Base-by-base conservation (phyloP, 2,888 invertebrate genomes). In the Zootermopsis nevadensis region DNA sequence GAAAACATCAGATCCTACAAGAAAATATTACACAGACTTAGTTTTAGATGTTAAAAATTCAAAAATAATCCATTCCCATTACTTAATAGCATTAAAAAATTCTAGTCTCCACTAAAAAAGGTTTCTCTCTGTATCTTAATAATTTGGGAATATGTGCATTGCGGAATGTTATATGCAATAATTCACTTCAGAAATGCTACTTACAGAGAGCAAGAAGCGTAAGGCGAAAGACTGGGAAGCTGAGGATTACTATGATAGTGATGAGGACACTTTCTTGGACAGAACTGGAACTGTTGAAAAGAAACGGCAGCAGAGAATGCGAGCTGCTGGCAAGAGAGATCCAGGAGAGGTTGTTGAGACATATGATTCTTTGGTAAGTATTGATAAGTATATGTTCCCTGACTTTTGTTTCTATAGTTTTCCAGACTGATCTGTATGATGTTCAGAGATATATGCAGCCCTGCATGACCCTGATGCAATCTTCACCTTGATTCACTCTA, bases 211-310 rank as follows among this genome's bases (percentile, higher is more conserved):
- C 0, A 93, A 94, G n/a, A 95, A 96, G 83, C 92, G 95, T 0
- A 97, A 96, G 88, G 90, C 92, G 19, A 94, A 94, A 86, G 94
- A 95, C 86, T 95, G 96, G 93, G 93, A 94, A 87, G 96, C 96
- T 4, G 96, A 98, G 87, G 99, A 98, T 89, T 98, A 92, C 88
- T 98, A 97, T 89, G 96, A 97, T 86, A 97, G 97, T 1, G 98
- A 99, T 87, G 99, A 99, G 84, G 99, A 99, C 89, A 95, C 95
- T 33, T 99, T 96, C 91, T 92, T 98, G 82, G 99, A 99, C 89
- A 91, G 99, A 85, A 99, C 99, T 0, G 99, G 99, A 1, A 93
- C 94, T 83, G 93, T 99, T 33, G 98, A 98, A 89, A 93, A 93
- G 86, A 98, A 98, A 88, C 92, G 99, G 12, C 92, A 93, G 86